Evolutionary conservation across 2,888 invertebrate species (phyloP).

Genomic region (Eupithecia subumbrata): DNA sequence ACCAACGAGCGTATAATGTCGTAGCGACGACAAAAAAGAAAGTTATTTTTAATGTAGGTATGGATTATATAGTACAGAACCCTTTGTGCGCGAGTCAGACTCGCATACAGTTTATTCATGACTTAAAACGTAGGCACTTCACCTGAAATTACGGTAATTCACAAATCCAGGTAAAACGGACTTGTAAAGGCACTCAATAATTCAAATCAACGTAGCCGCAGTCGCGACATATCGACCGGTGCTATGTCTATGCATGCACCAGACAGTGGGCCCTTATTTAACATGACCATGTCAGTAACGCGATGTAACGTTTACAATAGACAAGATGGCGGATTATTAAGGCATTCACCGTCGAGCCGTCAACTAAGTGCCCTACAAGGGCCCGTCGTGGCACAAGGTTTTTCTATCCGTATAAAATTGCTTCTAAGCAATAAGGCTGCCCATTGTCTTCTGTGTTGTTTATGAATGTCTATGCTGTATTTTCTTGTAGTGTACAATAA

Average conservation of each 20-base stretch:
- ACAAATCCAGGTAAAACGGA: background rate
- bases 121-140: background rate
- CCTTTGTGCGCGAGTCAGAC: background rate
- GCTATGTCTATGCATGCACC: conserved; percentile 42
- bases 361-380: too few relatives aligned
- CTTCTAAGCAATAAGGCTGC: too few relatives aligned
- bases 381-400: too few relatives aligned
- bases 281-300: background rate
- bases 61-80: background rate
- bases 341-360: too few relatives aligned
- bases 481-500: too few relatives aligned
- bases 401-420: too few relatives aligned
- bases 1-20: too few relatives aligned
- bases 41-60: too few relatives aligned
- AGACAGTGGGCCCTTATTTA: background rate
- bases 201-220: conserved; percentile 17
- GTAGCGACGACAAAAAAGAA: too few relatives aligned
- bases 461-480: too few relatives aligned
- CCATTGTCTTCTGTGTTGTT: too few relatives aligned
- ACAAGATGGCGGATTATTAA: background rate
- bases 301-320: background rate
- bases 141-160: background rate
- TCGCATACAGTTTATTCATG: background rate
- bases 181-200: conserved; percentile 22
- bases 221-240: conserved; percentile 68